Evolutionary conservation across 2,888 invertebrate genomes (phyloP), one percentile per base, ranked within the genome.

Genomic region (Callinectes sapidus): DNA sequence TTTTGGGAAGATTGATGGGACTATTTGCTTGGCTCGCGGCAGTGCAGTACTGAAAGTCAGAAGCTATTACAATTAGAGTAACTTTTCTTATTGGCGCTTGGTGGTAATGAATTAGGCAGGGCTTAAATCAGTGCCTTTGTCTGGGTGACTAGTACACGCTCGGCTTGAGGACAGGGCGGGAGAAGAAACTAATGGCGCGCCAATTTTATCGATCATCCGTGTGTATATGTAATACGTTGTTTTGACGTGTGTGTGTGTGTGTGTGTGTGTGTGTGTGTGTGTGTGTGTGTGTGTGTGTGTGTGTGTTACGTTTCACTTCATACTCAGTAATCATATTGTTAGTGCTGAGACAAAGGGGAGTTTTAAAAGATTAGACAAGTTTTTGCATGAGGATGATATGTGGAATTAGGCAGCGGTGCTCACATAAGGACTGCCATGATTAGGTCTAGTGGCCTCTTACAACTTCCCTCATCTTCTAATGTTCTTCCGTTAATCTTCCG

Each of bases 201-300:
- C 71, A 77, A 77, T 77, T 77, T 28, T 28, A 77, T 77, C 28
- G 71, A 77, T 77, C 28, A 77, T 77, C 28, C 71, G n/a, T 28
- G 28, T 77, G 1, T 28, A 28, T 77, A 28, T 77, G 28, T 77
- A 77, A 77, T 77, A 32, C 8, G 28, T 77, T 77, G 71, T 77
- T n/a, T 77, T 77, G 71, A 13, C n/a, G n/a, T 10, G 71, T 28
- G 71, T 77, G n/a, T 77, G 71, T 77, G 71, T 77, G 28, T 77
- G n/a, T 28, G 28, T 28, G 71, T 77, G 71, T 77, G 71, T 71
- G 71, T 71, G 71, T 71, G 71, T 71, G 71, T 71, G 71, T 71
- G 71, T 71, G 71, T 71, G 71, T 71, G 71, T 71, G 71, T 71
- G 71, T 71, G 71, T 71, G 71, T 71, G 71, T 71, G 28, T 55